Percentiles rank a stretch among this genome's conserved stretches.
phyloP scores from a whole-genome alignment of 2,888 invertebrate species.

The Parnassius orleans region DNA sequence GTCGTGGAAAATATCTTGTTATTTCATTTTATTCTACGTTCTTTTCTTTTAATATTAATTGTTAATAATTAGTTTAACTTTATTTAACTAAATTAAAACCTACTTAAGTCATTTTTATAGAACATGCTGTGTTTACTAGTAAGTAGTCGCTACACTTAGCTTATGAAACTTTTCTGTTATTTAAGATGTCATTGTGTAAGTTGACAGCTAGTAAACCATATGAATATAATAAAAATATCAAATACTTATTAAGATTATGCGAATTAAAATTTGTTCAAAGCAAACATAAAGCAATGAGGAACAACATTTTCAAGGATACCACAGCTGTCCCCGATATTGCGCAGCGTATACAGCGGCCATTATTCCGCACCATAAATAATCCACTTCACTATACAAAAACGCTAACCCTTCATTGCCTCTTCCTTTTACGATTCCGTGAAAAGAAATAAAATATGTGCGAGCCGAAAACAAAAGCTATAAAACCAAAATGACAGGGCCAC shows the following conservation, averaged over 20 bases:
- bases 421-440: constrained; percentile 78
- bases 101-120: no score
- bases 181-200: no score
- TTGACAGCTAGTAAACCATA: no score
- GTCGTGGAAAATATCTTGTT: no score
- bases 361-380: constrained; percentile 77
- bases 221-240: background rate
- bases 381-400: constrained; percentile 62
- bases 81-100: no score
- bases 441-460: constrained; percentile 75
- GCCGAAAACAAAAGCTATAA: constrained; percentile 75
- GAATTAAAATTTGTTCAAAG: constrained; percentile 8
- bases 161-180: no score
- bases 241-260: constrained; percentile 4
- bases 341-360: constrained; percentile 58
- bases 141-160: no score
- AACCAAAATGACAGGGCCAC: constrained; percentile 77
- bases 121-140: no score
- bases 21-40: no score
- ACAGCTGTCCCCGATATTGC: constrained; percentile 61
- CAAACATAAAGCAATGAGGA: constrained; percentile 14
- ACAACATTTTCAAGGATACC: constrained; percentile 48
- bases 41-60: no score
- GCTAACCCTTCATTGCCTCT: constrained; percentile 78
- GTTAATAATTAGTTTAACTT: no score